Conservation (phyloP, 2,888 invertebrate genomes). For the Chrysolina americana region DNA sequence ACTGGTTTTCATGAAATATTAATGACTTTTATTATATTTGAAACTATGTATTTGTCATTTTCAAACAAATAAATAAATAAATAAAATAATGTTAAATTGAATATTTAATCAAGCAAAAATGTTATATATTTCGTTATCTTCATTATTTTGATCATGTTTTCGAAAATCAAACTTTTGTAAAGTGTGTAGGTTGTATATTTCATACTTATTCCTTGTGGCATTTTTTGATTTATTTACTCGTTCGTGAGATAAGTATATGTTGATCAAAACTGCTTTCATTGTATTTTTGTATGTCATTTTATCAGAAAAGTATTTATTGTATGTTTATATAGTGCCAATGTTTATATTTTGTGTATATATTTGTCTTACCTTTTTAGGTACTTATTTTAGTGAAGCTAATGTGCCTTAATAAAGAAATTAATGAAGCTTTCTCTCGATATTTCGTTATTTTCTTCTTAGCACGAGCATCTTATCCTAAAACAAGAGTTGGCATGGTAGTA, state of each 20-base stretch:
- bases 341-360: slow-evolving; percentile 43
- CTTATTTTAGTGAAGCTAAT: slow-evolving; percentile 51
- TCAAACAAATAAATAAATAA: too few species aligned
- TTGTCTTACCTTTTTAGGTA: slow-evolving; percentile 42
- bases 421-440: slow-evolving; percentile 12
- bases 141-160: neutral
- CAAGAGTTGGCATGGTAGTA: too few species aligned
- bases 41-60: too few species aligned
- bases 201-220: slow-evolving; percentile 37
- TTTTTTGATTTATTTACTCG: slow-evolving; percentile 39
- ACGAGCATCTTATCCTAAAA: neutral
- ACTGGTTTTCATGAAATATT: too few species aligned
- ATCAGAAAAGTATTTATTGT: slow-evolving; percentile 35
- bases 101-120: neutral
- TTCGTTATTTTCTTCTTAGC: neutral
- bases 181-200: slow-evolving; percentile 11
- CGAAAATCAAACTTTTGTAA: neutral
- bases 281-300: slow-evolving; percentile 45
- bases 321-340: slow-evolving; percentile 48
- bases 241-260: slow-evolving; percentile 9
- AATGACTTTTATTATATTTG: too few species aligned
- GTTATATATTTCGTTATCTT: slow-evolving; percentile 3
- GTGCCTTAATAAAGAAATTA: slow-evolving; percentile 54
- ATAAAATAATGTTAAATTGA: too few species aligned
- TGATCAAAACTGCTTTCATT: slow-evolving; percentile 35